Conservation (phyloP, 2,888 invertebrate genomes). For the Adela reaumurella region DNA sequence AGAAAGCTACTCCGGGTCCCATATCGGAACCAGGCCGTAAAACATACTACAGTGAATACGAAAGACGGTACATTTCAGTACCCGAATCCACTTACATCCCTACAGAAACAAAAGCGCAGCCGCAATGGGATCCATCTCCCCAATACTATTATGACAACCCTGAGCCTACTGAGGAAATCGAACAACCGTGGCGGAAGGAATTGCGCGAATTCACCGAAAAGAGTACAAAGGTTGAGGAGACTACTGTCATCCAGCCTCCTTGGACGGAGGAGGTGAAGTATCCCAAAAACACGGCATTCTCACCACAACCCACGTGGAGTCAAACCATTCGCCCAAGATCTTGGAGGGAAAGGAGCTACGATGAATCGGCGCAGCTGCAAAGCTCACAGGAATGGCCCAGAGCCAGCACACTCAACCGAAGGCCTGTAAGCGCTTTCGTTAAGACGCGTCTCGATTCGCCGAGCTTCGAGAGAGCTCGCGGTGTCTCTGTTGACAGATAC, state of each 20-base stretch:
- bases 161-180: constrained; percentile 33
- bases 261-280: constrained; percentile 40
- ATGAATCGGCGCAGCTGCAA: constrained; percentile 25
- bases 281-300: constrained; percentile 26
- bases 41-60: constrained; percentile 49
- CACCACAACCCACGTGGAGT: constrained; percentile 43
- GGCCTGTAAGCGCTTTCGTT: constrained; percentile 37
- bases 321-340: constrained; percentile 44
- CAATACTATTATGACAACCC: constrained; percentile 45
- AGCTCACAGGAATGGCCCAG: constrained; percentile 41
- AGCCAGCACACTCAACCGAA: constrained; percentile 37
- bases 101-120: constrained; percentile 35
- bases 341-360: constrained; percentile 45
- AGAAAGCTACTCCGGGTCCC: constrained; percentile 24
- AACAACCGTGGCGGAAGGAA: constrained; percentile 49
- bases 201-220: constrained; percentile 48
- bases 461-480: constrained; percentile 33
- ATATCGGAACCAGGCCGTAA: constrained; percentile 36
- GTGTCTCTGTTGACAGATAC: constrained; percentile 47
- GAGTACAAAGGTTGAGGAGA: constrained; percentile 5
- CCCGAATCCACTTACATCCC: constrained; percentile 46
- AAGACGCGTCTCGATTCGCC: constrained; percentile 22
- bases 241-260: constrained; percentile 26
- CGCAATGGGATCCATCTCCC: constrained; percentile 44
- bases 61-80: constrained; percentile 45